Percentiles rank a stretch among this genome's conserved stretches.
Conservation (phyloP, 2,888 invertebrate genomes). For the Eubasilissa splendida region DNA sequence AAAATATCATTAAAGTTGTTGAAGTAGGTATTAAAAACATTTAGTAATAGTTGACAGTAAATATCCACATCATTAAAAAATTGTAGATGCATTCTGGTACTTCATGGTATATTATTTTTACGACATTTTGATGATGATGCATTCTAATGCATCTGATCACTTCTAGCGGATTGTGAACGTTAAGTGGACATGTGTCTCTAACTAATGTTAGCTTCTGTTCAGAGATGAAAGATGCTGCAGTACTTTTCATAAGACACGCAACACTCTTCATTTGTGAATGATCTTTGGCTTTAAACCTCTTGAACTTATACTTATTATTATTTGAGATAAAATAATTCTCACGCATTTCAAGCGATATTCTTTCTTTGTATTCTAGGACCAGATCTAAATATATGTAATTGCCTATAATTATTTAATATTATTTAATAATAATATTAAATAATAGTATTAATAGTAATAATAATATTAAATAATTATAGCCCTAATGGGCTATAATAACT, state of each 20-base stretch:
- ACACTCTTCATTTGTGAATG: background rate
- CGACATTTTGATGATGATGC: conserved; percentile 31
- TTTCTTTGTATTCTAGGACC: background rate
- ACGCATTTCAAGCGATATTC: background rate
- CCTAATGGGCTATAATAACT: too few relatives aligned
- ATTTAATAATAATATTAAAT: too few relatives aligned
- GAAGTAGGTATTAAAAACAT: background rate
- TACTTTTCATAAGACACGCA: background rate
- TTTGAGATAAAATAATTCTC: background rate
- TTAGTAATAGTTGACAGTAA: too few relatives aligned
- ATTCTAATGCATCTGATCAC: conserved; percentile 17
- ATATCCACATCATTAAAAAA: background rate
- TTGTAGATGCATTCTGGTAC: background rate
- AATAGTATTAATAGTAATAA: too few relatives aligned
- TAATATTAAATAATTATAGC: too few relatives aligned
- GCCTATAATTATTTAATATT: too few relatives aligned
- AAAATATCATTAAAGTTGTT: too few relatives aligned
- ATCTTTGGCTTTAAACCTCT: conserved; percentile 8
- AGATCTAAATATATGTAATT: too few relatives aligned
- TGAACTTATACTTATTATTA: conserved; percentile 10
- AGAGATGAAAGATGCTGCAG: conserved; percentile 2
- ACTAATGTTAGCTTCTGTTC: conserved; percentile 14
- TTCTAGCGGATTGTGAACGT: conserved; percentile 1
- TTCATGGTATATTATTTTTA: background rate
- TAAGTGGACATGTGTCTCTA: conserved; percentile 13